Evolutionary conservation across 2,113 vertebrate species (phyloP).

Genomic region (Tetrao urogallus): DNA sequence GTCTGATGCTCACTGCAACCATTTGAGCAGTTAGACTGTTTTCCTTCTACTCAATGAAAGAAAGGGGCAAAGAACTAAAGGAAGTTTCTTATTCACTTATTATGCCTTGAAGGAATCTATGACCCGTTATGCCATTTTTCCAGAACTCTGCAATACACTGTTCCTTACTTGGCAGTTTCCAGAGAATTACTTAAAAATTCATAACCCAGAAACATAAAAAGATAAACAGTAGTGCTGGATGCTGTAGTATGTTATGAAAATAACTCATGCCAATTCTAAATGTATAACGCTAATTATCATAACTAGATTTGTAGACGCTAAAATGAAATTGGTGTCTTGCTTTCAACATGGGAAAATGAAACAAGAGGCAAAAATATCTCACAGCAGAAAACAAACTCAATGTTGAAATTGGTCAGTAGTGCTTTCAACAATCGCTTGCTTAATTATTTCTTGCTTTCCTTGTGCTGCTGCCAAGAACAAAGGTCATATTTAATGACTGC

Average conservation of each 20-base stretch:
- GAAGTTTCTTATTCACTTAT: not conserved
- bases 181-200: slow-evolving; percentile 49
- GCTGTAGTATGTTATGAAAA: slow-evolving; percentile 22
- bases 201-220: slow-evolving; percentile 65
- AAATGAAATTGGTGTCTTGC: slow-evolving; percentile 11
- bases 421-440: slow-evolving; percentile 47
- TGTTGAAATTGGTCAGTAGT: slow-evolving; percentile 38
- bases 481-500: slow-evolving; percentile 51
- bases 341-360: slow-evolving; percentile 41
- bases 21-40: not conserved
- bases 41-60: not conserved
- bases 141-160: slow-evolving; percentile 7
- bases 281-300: slow-evolving; percentile 54
- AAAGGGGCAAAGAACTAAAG: not conserved
- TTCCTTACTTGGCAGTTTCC: slow-evolving; percentile 54
- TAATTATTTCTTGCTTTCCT: slow-evolving; percentile 57
- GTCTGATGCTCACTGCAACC: not conserved
- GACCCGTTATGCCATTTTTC: not conserved
- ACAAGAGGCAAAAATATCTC: slow-evolving; percentile 42
- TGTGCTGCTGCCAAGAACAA: slow-evolving; percentile 59
- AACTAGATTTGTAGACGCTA: not conserved
- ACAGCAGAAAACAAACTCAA: slow-evolving; percentile 14
- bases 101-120: not conserved
- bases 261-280: slow-evolving; percentile 50
- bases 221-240: slow-evolving; percentile 37